Evolutionary conservation across 2,888 invertebrate genomes (phyloP).

Genomic region (Pilophorus perplexus): DNA sequence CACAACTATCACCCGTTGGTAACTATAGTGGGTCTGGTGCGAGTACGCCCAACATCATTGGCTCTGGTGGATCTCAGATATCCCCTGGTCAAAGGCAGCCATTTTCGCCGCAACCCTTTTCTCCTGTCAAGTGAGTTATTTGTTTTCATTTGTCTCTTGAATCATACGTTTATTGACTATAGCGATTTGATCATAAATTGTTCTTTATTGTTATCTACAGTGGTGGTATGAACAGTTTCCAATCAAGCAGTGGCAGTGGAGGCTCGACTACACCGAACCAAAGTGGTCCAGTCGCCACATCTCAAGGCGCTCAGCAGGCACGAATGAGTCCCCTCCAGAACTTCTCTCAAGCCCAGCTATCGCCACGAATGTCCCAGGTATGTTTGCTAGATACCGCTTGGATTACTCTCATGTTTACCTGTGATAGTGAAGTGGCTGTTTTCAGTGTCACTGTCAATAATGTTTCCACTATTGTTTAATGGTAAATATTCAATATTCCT

Average conservation of each 20-base stretch:
- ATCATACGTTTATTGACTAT: too few relatives aligned
- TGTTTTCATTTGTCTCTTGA: background rate
- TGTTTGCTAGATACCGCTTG: slow-evolving; percentile 37
- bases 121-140: slow-evolving; percentile 51
- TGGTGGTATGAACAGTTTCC: slow-evolving; percentile 45
- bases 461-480: too few relatives aligned
- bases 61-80: slow-evolving; percentile 52
- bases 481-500: too few relatives aligned
- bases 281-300: slow-evolving; percentile 24
- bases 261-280: slow-evolving; percentile 30
- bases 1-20: slow-evolving; percentile 62
- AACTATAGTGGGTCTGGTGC: slow-evolving; percentile 50
- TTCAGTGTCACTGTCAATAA: too few relatives aligned
- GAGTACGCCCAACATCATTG: slow-evolving; percentile 49
- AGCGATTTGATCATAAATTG: background rate
- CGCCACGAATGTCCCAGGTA: slow-evolving; percentile 58
- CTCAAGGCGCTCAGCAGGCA: slow-evolving; percentile 52
- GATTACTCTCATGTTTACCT: too few relatives aligned
- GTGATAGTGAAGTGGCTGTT: too few relatives aligned
- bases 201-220: slow-evolving; percentile 18
- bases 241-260: slow-evolving; percentile 40
- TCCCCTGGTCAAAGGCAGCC: slow-evolving; percentile 53
- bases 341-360: slow-evolving; percentile 57
- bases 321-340: slow-evolving; percentile 58
- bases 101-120: slow-evolving; percentile 53